A percentile compares a stretch with the other conserved stretches of the same genome.
phyloP scores from a whole-genome alignment of 1,140 invertebrate species.

The Achroia grisella region DNA sequence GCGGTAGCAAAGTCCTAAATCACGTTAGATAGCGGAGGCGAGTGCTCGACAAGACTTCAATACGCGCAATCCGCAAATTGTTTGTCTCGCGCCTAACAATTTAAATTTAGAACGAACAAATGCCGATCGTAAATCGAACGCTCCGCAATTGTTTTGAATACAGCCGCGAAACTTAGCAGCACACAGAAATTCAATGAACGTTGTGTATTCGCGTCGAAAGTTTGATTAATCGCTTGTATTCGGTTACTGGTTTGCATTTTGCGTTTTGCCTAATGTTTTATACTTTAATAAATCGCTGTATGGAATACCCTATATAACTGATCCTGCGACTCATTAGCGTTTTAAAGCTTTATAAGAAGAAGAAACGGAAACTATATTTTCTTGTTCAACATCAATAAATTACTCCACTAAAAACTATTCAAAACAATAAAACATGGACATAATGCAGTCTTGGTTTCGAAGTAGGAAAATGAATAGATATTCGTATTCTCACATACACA shows the following conservation, averaged over 20 bases:
- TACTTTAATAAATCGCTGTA: constrained; percentile 17
- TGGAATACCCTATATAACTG: constrained; percentile 7
- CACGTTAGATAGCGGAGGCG: constrained; percentile 46
- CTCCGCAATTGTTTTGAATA: constrained; percentile 61
- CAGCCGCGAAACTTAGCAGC: constrained; percentile 48
- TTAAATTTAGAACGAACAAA: constrained; percentile 68
- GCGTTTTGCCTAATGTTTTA: constrained; percentile 15
- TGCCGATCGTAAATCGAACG: constrained; percentile 63
- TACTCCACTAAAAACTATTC: constrained; percentile 14
- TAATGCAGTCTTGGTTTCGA: constrained; percentile 10
- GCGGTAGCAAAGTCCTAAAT: constrained; percentile 41
- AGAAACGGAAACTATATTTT: constrained; percentile 14
- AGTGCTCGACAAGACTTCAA: constrained; percentile 41
- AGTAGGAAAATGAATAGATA: constrained; percentile 33
- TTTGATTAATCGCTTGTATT: constrained; percentile 45
- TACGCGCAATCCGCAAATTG: constrained; percentile 63
- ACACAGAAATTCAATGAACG: constrained; percentile 26
- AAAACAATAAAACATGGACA: constrained; percentile 20
- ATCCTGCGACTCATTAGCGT: constrained; percentile 4
- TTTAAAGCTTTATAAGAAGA: constrained; percentile 2
- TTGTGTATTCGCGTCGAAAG: constrained; percentile 30
- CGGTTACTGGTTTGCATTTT: constrained; percentile 10
- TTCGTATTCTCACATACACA: constrained; percentile 58
- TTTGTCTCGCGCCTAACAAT: constrained; percentile 65
- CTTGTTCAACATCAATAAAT: constrained; percentile 17